phyloP scores from a whole-genome alignment of 2,113 vertebrate species.

The Muscicapa adusta region DNA sequence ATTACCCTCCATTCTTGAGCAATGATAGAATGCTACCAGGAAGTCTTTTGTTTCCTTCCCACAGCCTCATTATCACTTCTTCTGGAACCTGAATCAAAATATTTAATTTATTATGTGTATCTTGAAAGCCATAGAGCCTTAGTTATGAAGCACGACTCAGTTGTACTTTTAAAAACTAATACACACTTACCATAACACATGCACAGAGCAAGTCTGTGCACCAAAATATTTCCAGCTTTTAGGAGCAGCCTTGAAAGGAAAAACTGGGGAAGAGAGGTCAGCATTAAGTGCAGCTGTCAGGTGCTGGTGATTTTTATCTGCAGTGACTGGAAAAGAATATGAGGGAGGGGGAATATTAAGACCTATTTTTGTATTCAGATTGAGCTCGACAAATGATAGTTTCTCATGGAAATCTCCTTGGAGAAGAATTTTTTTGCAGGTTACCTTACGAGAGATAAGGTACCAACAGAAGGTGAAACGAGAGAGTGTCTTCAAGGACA shows the following conservation, averaged over 20 bases:
- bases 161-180: background rate
- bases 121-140: background rate
- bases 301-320: background rate
- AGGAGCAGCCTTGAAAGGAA: background rate
- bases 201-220: background rate
- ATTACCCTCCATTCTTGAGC: background rate
- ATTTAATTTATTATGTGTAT: background rate
- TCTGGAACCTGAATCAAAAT: background rate
- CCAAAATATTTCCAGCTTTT: background rate
- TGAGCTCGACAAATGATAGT: slow-evolving; percentile 8
- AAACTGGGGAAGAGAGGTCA: background rate
- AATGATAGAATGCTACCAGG: background rate
- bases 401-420: background rate
- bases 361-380: slow-evolving; percentile 1
- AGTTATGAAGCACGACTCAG: background rate
- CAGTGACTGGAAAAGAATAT: background rate
- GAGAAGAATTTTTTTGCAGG: background rate
- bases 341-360: background rate
- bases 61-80: background rate
- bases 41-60: background rate
- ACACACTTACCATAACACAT: background rate
- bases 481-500: background rate
- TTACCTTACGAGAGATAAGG: background rate
- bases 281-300: background rate
- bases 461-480: background rate